Conservation (phyloP, 2,113 vertebrate genomes). For the Ochotona princeps region DNA sequence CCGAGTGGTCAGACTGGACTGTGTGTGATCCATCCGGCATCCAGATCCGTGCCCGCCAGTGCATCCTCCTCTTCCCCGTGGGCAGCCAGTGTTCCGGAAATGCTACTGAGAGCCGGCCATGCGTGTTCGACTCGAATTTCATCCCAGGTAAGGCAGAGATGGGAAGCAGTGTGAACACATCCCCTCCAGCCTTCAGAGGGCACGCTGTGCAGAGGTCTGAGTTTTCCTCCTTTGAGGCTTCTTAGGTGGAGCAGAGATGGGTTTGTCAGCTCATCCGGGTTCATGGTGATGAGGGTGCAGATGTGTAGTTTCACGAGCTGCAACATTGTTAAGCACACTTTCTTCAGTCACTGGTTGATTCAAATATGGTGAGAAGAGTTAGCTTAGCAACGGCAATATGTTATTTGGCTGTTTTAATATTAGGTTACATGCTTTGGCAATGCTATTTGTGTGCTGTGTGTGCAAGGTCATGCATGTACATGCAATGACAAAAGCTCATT, state of each 20-base stretch:
- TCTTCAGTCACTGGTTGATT: neutral
- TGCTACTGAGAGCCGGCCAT: slow-evolving; percentile 90
- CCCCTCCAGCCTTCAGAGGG: neutral
- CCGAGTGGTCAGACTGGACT: slow-evolving; percentile 95
- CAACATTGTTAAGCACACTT: neutral
- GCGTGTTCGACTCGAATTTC: slow-evolving; percentile 92
- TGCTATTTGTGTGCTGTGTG: neutral
- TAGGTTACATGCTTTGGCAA: neutral
- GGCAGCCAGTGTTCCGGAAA: slow-evolving; percentile 96
- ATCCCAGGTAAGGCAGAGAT: slow-evolving; percentile 91
- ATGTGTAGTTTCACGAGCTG: neutral
- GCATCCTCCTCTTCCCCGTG: slow-evolving; percentile 92
- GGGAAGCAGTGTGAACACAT: neutral
- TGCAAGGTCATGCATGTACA: too few species aligned
- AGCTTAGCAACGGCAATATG: neutral
- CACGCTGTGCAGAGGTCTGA: neutral
- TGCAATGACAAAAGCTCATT: neutral
- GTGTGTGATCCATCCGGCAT: slow-evolving; percentile 90
- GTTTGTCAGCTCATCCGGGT: neutral
- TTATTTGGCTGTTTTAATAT: neutral
- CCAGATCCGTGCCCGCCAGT: slow-evolving; percentile 92
- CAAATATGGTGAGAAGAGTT: neutral
- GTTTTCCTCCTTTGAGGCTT: neutral
- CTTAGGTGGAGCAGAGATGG: neutral
- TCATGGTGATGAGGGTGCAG: neutral